Base-by-base conservation (phyloP, 2,113 vertebrate genomes). In the Formicarius rufipectus region DNA sequence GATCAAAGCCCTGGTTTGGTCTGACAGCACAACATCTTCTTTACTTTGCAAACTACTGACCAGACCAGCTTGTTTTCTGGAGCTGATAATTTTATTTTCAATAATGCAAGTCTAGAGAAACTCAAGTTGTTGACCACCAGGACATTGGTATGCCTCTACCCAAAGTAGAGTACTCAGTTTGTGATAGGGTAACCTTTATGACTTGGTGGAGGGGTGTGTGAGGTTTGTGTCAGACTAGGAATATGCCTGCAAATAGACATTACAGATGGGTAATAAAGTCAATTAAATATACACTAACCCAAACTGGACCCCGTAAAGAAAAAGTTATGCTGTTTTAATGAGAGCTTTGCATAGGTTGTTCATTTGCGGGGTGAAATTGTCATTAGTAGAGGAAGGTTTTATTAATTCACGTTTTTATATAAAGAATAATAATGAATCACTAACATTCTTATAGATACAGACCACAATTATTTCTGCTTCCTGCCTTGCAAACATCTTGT, bases 371-470 rank as follows among this genome's bases (percentile, higher is more conserved):
- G 47, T 74, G 53, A 95, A 97, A 96, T 92, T 80, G 59, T 83
- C 87, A 90, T 93, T 69, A 58, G 56, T 84, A 80, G 76, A 94
- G 89, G 84, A 95, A 89, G 52, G 40, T 90, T 91, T 94, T 92
- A 82, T 95, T 96, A 93, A 95, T 89, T 95, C 90, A 74, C 67
- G 76, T 89, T 95, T 84, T 93, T 68, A 66, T 89, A 79, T 80
- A 88, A 87, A 87, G 84, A 85, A 80, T 63, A 52, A 35, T 87
- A 95, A 92, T 82, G 66, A 95, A 91, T 76, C 72, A 35, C 89
- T 94, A 77, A 83, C 47, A 84, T 82, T 64, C 92, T 72, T 73
- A n/a, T 9, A 80, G 84, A 87, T 87, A 95, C 45, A 92, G 74
- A 79, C 87, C 79, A 59, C 0, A 8, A 94, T 94, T 87, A 89